Base-by-base conservation (phyloP, 2,797 vertebrate species). In the Hoplostethus atlanticus region DNA sequence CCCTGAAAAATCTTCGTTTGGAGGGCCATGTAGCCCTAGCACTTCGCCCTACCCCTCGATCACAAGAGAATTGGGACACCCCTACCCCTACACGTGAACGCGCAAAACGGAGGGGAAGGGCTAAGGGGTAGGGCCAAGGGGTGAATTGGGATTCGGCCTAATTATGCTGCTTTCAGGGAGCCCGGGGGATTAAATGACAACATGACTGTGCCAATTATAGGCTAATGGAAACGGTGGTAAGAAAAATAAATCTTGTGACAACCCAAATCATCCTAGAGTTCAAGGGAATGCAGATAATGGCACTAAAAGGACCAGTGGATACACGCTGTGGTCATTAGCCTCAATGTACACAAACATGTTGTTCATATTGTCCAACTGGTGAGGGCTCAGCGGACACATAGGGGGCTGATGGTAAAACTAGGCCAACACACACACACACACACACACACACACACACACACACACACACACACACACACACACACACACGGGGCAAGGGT, bases 261-360 rank as follows among this genome's bases (percentile, higher is more conserved):
- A 52, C 34, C 13, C 7, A 62, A 16, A 48, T 16, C 21, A 25
- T 61, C 12, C 40, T 13, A 61, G 42, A 34, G 8, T 13, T 10
- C 10, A 59, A 21, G 36, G 10, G 17, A 17, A 42, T 8, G 56
- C n/a, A 21, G 38, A 58, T 31, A 48, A 31, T 17, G 44, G 15
- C 8, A 62, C 42, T 47, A n/a, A 25, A 59, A 59, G 10, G n/a
- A 40, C 38, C 4, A 3, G 55, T 38, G 55, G 16, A n/a, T 36
- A 8, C 17, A n/a, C n/a, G 52, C 25, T 17, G 34, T 1, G 28
- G 51, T 52, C 51, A 25, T 10, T 52, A 28, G 46, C 73, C 12
- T 70, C 16, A 69, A 60, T n/a, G 77, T 56, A 72, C 61, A 77
- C 65, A 61, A 81, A 67, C 70, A 76, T 58, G 60, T 57, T 57